Evolutionary conservation across 2,888 invertebrate species (phyloP), one percentile per base, ranked within the genome.

Genomic region (Hemithea aestivaria): DNA sequence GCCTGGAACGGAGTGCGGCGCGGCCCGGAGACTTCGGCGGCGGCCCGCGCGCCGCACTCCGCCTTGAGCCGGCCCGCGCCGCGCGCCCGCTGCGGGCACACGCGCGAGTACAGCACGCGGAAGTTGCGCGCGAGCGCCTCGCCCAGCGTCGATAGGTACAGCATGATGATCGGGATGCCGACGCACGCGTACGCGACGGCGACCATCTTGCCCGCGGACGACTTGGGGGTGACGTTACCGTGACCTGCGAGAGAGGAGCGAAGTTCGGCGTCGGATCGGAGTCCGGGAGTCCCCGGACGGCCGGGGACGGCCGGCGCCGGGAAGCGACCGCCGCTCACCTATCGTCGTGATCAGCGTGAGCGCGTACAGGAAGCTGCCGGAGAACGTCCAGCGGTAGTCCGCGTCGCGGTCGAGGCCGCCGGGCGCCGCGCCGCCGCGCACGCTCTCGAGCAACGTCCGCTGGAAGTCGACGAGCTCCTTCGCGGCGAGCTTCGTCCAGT

Each of bases 271-370:
- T 7, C 27, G n/a, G n/a, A n/a, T n/a, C n/a, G n/a, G n/a, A n/a
- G n/a, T n/a, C n/a, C n/a, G n/a, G 16, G 16, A 5, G 3, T 16
- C 16, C 16, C 16, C 16, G 16, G 3, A 5, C 3, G 16, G 16
- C 2, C 16, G 16, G 16, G 16, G 16, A 16, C 16, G 16, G 16
- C 16, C 16, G 16, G 2, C 16, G 3, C 5, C 20, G 7, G 20
- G 7, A 2, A 20, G 9, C 2, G 2, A 20, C 10, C n/a, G 4
- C 6, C 6, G 22, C 93, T 92, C 78, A 97, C 97, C 97, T 59
- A 97, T 97, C 23, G 97, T 97, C 6, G 97, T 97, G 67, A 97
- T 97, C 52, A 98, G 91, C 9, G 97, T 97, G 56, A 97, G 89
- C 12, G 96, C 96, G 74, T 97, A 98, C 31, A 98, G 89, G 70